Evolutionary conservation across 2,888 invertebrate species (phyloP).

Genomic region (Therioaphis trifolii): DNA sequence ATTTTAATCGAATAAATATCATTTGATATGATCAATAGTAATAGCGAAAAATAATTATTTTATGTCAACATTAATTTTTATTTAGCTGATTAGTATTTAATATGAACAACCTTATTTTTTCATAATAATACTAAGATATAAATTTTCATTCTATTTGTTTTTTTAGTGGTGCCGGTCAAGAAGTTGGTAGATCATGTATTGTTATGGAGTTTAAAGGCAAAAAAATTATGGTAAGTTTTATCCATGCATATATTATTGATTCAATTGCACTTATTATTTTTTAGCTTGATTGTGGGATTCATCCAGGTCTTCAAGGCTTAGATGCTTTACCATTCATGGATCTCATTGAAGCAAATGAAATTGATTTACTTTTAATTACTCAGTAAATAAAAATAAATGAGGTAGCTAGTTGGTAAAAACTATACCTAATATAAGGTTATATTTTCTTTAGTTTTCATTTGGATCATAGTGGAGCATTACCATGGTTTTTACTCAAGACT

Average conservation of each 20-base stretch:
- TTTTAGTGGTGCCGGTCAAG: slow-evolving; percentile 94
- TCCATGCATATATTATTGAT: neutral
- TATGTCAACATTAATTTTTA: neutral
- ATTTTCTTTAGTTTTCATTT: slow-evolving; percentile 85
- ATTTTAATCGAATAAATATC: too few relatives aligned
- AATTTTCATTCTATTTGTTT: slow-evolving; percentile 54
- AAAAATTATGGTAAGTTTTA: slow-evolving; percentile 85
- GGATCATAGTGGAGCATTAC: slow-evolving; percentile 97
- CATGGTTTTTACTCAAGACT: slow-evolving; percentile 97
- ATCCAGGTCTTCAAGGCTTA: slow-evolving; percentile 96
- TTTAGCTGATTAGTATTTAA: too few relatives aligned
- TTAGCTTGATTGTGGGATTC: slow-evolving; percentile 96
- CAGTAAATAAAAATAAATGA: slow-evolving; percentile 74
- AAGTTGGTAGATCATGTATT: slow-evolving; percentile 98
- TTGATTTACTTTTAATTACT: slow-evolving; percentile 92
- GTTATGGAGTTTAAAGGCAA: slow-evolving; percentile 99
- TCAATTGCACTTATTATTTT: slow-evolving; percentile 63
- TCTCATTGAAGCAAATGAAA: slow-evolving; percentile 96
- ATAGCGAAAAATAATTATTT: neutral
- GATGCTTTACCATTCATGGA: slow-evolving; percentile 98
- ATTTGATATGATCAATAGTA: too few relatives aligned
- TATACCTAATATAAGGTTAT: slow-evolving; percentile 21
- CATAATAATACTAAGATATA: neutral
- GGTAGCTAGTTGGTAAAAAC: neutral
- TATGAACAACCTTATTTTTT: too few relatives aligned